A percentile compares a stretch with the other conserved stretches of the same genome.
phyloP scores from a whole-genome alignment of 2,797 vertebrate species.

The Tamandua tetradactyla region DNA sequence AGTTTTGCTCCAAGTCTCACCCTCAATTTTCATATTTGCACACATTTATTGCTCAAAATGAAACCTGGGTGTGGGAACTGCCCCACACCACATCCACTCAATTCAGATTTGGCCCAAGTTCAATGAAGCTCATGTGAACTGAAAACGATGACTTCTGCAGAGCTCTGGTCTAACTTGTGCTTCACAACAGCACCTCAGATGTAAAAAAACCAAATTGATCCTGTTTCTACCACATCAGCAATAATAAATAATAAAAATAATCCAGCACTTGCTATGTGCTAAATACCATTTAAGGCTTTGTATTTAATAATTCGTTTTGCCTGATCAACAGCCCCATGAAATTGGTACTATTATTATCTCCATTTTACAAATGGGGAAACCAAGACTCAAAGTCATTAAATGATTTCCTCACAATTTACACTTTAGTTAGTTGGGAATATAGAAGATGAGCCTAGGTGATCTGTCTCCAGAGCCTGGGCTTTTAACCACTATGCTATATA shows the following conservation, averaged over 20 bases:
- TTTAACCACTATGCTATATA: not conserved
- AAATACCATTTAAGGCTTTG: not conserved
- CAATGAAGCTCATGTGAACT: constrained; percentile 73
- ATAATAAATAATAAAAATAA: not conserved
- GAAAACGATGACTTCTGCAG: constrained; percentile 58
- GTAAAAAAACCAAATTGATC: not conserved
- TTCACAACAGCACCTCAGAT: not conserved
- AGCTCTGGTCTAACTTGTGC: constrained; percentile 18
- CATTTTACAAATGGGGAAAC: not conserved
- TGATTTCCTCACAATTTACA: not conserved
- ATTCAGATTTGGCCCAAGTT: constrained; percentile 68
- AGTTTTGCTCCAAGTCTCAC: constrained; percentile 72
- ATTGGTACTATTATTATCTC: not conserved
- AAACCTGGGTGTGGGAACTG: constrained; percentile 73
- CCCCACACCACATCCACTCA: constrained; percentile 72
- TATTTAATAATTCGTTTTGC: not conserved
- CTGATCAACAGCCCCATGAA: not conserved
- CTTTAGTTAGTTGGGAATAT: not conserved
- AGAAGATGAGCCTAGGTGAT: not conserved
- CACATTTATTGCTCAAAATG: constrained; percentile 72
- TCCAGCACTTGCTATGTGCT: not conserved
- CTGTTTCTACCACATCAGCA: constrained; percentile 9
- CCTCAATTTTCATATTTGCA: constrained; percentile 76
- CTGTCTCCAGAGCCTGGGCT: not conserved
- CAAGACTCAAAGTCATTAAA: not conserved